Evolutionary conservation across 1,140 invertebrate species (phyloP), one percentile per base, ranked within the genome.

Genomic region (Lycorma delicatula): DNA sequence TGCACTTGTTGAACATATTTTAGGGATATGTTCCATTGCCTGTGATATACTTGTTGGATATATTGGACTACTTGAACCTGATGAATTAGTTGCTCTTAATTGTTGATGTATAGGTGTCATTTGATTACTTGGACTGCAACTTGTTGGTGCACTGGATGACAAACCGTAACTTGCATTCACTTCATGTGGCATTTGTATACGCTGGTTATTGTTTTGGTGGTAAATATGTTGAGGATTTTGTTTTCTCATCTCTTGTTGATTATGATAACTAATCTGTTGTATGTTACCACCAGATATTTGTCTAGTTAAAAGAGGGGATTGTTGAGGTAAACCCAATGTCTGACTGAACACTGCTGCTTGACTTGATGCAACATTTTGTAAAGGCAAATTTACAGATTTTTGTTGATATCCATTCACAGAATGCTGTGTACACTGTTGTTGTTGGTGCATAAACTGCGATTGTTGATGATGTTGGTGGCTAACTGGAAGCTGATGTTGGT

Each of bases 281-380:
- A n/a, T n/a, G n/a, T n/a, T n/a, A n/a, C n/a, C n/a, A n/a, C n/a
- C n/a, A n/a, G n/a, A n/a, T 2, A 49, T 29, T 31, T 34, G 34
- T 38, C 34, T 23, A 25, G 20, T 31, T 44, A 54, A 20, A 25
- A 57, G 36, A 9, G 55, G 55, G 9, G 55, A 57, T 47, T 57
- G 55, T 16, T 57, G 54, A 3, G 54, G 47, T 11, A 20, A 16
- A 18, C 25, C 55, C 5, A 47, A 23, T 26, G 38, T 36, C 18
- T 56, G 54, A 25, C 16, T 16, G 20, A 16, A 12, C 12, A 41
- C 3, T 3, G 38, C 3, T 16, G 5, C 20, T 41, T 41, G 38
- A 41, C 3, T 41, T 41, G 38, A 20, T 4, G 38, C n/a, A 41
- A 16, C 20, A 41, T 41, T n/a, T 41, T 3, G n/a, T 12, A 16